Percentiles rank a stretch among this genome's conserved stretches.
Evolutionary conservation across 1,140 invertebrate genomes (phyloP).

Genomic region (Sminthurides bifidus): DNA sequence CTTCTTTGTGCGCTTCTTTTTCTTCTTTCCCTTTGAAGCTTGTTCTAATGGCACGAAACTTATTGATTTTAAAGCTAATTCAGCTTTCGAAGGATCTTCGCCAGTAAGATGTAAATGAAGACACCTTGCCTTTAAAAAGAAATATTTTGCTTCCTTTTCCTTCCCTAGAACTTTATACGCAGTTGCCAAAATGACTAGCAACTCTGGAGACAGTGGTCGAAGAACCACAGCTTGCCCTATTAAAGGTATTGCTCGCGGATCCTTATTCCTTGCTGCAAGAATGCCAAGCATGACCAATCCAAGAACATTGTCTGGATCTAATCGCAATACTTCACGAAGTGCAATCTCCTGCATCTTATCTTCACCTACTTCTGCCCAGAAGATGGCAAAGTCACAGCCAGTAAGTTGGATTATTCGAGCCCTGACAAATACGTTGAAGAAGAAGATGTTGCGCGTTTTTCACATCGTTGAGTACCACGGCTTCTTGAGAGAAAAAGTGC

Average conservation of each 20-base stretch:
- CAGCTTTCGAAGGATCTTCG: background rate
- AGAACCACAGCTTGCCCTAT: conserved; percentile 8
- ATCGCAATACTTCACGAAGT: conserved; percentile 14
- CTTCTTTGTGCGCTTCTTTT: background rate
- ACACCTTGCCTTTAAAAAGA: conserved; percentile 15
- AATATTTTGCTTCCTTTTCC: conserved; percentile 10
- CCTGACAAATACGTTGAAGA: conserved; percentile 18
- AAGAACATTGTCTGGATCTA: conserved; percentile 11
- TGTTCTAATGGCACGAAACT: background rate
- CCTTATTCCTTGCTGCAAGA: conserved; percentile 12
- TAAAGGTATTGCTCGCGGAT: conserved; percentile 11
- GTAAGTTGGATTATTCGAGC: background rate
- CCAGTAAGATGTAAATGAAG: conserved; percentile 15
- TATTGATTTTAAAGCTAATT: conserved; percentile 1
- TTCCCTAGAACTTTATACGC: conserved; percentile 13
- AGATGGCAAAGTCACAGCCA: conserved; percentile 25
- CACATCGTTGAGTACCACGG: conserved; percentile 15
- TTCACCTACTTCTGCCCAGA: conserved; percentile 15
- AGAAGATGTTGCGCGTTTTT: conserved; percentile 21
- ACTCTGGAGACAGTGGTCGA: conserved; percentile 16
- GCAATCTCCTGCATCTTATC: conserved; percentile 23
- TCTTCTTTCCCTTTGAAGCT: background rate
- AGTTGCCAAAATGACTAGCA: conserved; percentile 16
- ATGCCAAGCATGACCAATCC: conserved; percentile 18
- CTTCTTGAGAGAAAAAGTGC: conserved; percentile 14